Conservation (phyloP, 2,113 vertebrate species). For the Oncorhynchus nerka region DNA sequence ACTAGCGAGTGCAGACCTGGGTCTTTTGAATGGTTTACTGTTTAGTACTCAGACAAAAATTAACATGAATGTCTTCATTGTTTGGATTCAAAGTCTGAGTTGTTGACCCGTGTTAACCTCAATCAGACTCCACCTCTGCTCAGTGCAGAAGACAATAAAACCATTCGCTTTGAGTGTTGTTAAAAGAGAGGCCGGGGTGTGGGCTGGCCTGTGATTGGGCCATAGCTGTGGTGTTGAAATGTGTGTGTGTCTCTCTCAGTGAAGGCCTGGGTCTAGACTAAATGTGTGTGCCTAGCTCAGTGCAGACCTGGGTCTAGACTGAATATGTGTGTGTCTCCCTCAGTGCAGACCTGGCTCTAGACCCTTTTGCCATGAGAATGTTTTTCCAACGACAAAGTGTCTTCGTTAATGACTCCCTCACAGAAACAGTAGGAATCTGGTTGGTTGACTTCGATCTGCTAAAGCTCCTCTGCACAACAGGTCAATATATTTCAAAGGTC, state of each 20-base stretch:
- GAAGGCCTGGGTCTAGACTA: constrained; percentile 87
- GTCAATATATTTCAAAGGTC: constrained; percentile 22
- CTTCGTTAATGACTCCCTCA: constrained; percentile 85
- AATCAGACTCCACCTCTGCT: no score
- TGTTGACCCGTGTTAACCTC: no score
- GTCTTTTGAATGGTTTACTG: no score
- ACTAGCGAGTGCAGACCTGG: no score
- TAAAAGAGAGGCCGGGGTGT: no score
- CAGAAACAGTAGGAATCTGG: constrained; percentile 82
- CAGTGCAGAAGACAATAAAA: no score
- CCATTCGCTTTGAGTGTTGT: no score
- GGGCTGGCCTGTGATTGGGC: no score
- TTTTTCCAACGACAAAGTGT: constrained; percentile 87
- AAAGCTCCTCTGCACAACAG: neutral
- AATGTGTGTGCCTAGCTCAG: constrained; percentile 64
- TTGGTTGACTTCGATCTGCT: neutral
- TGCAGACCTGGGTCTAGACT: constrained; percentile 87
- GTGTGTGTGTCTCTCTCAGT: constrained; percentile 64
- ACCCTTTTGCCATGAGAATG: constrained; percentile 92
- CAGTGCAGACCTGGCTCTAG: constrained; percentile 89
- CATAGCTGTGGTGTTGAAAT: no score
- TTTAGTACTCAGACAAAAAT: no score
- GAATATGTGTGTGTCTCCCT: constrained; percentile 33
- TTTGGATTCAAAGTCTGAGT: no score
- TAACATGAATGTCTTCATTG: no score